Evolutionary conservation across 2,113 vertebrate genomes (phyloP).

Genomic region (Labeo catla): DNA sequence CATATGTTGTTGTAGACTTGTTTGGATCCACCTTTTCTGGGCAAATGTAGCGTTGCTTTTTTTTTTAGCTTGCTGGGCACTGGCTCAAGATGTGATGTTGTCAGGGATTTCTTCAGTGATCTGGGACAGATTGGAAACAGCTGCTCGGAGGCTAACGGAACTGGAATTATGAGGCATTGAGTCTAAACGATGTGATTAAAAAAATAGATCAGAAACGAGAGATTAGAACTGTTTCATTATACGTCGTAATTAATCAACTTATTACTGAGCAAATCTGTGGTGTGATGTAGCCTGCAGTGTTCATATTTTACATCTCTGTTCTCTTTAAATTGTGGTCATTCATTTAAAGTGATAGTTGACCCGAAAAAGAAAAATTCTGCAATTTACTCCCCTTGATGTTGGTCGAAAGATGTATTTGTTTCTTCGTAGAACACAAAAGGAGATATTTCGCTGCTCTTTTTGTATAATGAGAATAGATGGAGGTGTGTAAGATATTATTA

Average conservation of each 20-base stretch:
- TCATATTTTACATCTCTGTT: neutral
- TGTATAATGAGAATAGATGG: neutral
- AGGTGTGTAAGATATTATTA: neutral
- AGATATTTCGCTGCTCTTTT: neutral
- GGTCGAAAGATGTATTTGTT: neutral
- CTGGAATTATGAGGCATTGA: slow-evolving; percentile 19
- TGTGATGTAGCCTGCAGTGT: neutral
- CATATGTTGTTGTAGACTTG: slow-evolving; percentile 48
- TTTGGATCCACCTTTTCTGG: slow-evolving; percentile 45
- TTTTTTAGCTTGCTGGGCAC: slow-evolving; percentile 22
- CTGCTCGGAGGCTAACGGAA: slow-evolving; percentile 28
- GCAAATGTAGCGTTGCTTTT: slow-evolving; percentile 30
- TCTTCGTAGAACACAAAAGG: neutral
- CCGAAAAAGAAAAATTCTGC: neutral
- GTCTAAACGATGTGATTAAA: slow-evolving; percentile 17
- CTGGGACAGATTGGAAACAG: slow-evolving; percentile 41
- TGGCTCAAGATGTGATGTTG: slow-evolving; percentile 45
- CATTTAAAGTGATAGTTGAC: neutral
- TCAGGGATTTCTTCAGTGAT: slow-evolving; percentile 46
- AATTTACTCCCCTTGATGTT: neutral
- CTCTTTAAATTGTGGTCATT: slow-evolving; percentile 15
- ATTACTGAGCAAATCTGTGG: neutral
- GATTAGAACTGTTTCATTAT: slow-evolving; percentile 6
- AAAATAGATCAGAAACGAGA: neutral
- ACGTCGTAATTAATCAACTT: neutral